Evolutionary conservation across 2,113 vertebrate species (phyloP).

Genomic region (Tetrao urogallus): DNA sequence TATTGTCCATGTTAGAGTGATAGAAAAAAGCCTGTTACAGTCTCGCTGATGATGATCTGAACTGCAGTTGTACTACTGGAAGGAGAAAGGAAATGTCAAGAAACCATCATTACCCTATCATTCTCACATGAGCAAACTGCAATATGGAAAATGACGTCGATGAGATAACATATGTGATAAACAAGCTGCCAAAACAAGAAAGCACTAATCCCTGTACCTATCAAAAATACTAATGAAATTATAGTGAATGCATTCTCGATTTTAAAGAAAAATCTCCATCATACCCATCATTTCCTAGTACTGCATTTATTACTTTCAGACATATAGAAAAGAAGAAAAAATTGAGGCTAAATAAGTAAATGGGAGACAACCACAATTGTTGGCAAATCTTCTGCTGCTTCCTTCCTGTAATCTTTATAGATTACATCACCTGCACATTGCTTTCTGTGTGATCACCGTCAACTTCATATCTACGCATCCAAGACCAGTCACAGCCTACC

Average conservation of each 20-base stretch:
- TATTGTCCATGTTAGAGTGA: neutral
- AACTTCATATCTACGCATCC: neutral
- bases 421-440: neutral
- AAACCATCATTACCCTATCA: neutral
- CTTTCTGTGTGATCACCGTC: neutral
- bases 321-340: neutral
- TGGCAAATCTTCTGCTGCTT: neutral
- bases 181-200: neutral
- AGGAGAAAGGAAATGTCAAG: neutral
- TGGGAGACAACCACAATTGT: neutral
- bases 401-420: neutral
- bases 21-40: neutral
- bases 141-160: neutral
- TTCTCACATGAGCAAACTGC: neutral
- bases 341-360: neutral
- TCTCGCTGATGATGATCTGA: neutral
- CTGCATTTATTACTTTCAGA: neutral
- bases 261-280: neutral
- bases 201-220: neutral
- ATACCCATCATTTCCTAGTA: neutral
- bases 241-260: neutral
- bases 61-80: neutral
- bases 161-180: slow-evolving; percentile 12
- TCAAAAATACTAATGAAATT: neutral
- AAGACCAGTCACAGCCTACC: neutral